Evolutionary conservation across 2,888 invertebrate genomes (phyloP).

Genomic region (Pachycephus smyrnensis): DNA sequence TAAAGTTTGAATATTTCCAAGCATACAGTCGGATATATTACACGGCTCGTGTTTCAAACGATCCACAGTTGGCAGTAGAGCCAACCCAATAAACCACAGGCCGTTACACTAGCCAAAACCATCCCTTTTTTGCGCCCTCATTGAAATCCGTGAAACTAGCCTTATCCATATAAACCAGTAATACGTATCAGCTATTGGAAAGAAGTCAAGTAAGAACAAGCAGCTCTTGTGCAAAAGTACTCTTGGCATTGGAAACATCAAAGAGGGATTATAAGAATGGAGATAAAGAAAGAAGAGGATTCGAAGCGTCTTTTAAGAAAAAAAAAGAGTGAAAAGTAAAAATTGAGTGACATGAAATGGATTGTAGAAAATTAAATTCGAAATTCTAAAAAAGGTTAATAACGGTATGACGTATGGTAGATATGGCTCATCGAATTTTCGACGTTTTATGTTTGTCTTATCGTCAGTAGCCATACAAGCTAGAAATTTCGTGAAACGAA

Average conservation of each 20-base stretch:
- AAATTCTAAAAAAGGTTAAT: neutral
- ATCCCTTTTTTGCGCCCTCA: neutral
- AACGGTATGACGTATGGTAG: neutral
- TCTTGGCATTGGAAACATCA: neutral
- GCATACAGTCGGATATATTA: neutral
- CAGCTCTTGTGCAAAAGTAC: too few relatives aligned
- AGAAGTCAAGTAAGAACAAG: neutral
- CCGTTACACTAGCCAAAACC: neutral
- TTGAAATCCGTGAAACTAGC: neutral
- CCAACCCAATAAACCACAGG: neutral
- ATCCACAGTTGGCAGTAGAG: neutral
- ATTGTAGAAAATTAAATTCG: neutral
- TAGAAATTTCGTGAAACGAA: neutral
- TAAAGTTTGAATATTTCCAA: neutral
- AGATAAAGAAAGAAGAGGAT: neutral
- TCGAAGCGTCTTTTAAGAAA: too few relatives aligned
- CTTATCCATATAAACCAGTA: neutral
- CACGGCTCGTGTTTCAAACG: neutral
- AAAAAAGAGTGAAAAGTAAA: too few relatives aligned
- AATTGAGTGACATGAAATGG: too few relatives aligned
- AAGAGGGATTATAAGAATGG: neutral
- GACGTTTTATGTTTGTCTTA: neutral
- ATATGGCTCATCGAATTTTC: neutral
- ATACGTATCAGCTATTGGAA: neutral
- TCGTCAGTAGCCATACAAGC: neutral